A percentile compares a stretch with the other conserved stretches of the same genome.
These are phyloP conservation scores for Mus musculus DNA, from an alignment of 2,113 vertebrate species.

Conservation along the genomic window GRCm39 chr10:114384501-114385000, in stretches of 20 bases:
- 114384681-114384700: not conserved
- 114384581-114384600: constrained; percentile 51
- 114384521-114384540: constrained; percentile 62
- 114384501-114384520: constrained; percentile 66
- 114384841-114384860: constrained; percentile 59
- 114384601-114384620: constrained; percentile 33
- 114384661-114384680: not conserved
- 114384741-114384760: constrained; percentile 23
- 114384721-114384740: constrained; percentile 21
- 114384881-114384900: not conserved
- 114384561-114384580: constrained; percentile 51
- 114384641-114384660: not conserved
- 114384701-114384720: not conserved
- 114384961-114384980: not conserved
- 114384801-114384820: constrained; percentile 67
- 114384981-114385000: constrained; percentile 37
- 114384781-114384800: constrained; percentile 48
- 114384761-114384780: constrained; percentile 60
- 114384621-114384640: not conserved
- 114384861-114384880: constrained; percentile 31
- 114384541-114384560: constrained; percentile 49
- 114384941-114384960: not conserved
- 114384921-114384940: not conserved
- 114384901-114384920: not conserved
- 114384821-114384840: constrained; percentile 35